Percentiles rank a stretch among this genome's conserved stretches.
phyloP scores from a whole-genome alignment of 2,888 invertebrate species.

The Pollenia labialis region DNA sequence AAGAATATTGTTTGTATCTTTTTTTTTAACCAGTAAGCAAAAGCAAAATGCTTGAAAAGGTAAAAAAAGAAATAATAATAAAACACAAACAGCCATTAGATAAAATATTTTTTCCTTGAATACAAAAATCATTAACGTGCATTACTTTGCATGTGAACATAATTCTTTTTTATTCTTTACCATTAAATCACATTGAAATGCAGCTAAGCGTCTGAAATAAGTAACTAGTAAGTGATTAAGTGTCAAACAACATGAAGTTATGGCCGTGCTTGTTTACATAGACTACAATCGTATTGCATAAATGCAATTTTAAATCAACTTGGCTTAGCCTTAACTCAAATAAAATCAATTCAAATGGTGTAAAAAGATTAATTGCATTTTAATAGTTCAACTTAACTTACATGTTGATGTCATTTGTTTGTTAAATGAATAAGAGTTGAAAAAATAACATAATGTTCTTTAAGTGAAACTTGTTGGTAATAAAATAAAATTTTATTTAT shows the following conservation, averaged over 20 bases:
- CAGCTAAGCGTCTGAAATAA: slow-evolving; percentile 22
- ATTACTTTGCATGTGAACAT: background rate
- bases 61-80: background rate
- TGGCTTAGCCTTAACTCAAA: slow-evolving; percentile 18
- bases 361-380: slow-evolving; percentile 68
- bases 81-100: background rate
- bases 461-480: background rate
- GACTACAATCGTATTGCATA: slow-evolving; percentile 52
- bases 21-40: slow-evolving; percentile 1
- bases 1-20: slow-evolving; percentile 5
- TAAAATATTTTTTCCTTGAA: background rate
- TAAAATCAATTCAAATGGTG: slow-evolving; percentile 52
- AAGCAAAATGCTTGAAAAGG: background rate
- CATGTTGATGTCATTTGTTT: slow-evolving; percentile 63
- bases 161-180: slow-evolving; percentile 21
- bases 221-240: slow-evolving; percentile 54
- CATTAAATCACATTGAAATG: slow-evolving; percentile 33
- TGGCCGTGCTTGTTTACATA: slow-evolving; percentile 39
- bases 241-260: slow-evolving; percentile 58
- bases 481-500: slow-evolving; percentile 28
- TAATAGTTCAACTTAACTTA: slow-evolving; percentile 61
- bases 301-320: slow-evolving; percentile 16
- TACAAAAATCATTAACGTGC: slow-evolving; percentile 15
- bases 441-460: slow-evolving; percentile 17
- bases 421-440: slow-evolving; percentile 40